Evolutionary conservation across 2,888 invertebrate genomes (phyloP), one percentile per base, ranked within the genome.

Genomic region (Choreutis nemorana): DNA sequence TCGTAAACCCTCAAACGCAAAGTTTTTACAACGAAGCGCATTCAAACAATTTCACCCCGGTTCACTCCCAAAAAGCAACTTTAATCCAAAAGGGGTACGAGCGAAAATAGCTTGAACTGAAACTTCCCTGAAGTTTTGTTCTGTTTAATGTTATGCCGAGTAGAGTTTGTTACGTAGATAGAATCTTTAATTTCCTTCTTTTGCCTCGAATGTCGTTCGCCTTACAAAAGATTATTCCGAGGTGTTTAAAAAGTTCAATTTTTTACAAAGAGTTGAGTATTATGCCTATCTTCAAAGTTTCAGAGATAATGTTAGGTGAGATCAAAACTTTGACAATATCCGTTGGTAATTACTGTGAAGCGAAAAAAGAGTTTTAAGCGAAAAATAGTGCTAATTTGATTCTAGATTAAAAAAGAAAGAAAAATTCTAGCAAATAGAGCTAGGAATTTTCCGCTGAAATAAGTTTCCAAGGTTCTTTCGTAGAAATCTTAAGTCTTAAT

Each of bases 151-250:
- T 50, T 55, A 61, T 53, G 45, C 45, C 49, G 51, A 55, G 48
- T 48, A 42, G 46, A 59, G 55, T 64, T 63, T 57, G 62, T 63
- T 61, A 62, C 59, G 46, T 34, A 57, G 72, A 71, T 71, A 70
- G 58, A 67, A 72, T 72, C 70, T 68, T 68, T 71, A 71, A 71
- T 72, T 71, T 72, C 68, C 70, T 63, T 47, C 44, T 44, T 47
- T 49, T 42, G 44, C 50, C 52, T 55, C 53, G n/a, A 50, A 44
- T 57, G 59, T 55, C 56, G 51, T 38, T 53, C 51, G 41, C 37
- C 39, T 33, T 33, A 36, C 30, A 32, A 34, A 36, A 39, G 33
- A 33, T 31, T 30, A 32, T 28, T 31, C 33, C 45, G 36, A 48
- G 44, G 35, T 39, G 43, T 44, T 42, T 33, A 32, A 47, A 54